These are phyloP conservation scores for Drosophila mettleri DNA, from an alignment of 2,888 invertebrate genomes.

Conservation along the genomic window DNA sequence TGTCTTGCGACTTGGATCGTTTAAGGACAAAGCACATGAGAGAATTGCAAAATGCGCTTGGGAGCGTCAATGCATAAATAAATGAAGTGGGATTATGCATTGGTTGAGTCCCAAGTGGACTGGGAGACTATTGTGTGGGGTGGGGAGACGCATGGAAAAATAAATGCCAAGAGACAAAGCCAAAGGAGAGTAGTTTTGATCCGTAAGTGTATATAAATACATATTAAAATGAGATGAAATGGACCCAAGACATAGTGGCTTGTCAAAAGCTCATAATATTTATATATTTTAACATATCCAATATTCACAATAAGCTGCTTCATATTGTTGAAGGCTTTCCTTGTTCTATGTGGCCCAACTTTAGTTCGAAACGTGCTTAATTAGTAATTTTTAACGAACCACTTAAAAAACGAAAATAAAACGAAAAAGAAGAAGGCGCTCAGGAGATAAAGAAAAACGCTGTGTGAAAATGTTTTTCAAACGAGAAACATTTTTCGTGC, in stretches of 20 bases:
- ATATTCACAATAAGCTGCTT: not conserved
- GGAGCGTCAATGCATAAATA: not conserved
- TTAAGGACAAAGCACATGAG: constrained; percentile 7
- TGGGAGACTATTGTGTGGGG: not conserved
- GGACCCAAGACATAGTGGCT: not conserved
- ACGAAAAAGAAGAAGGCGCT: constrained; percentile 6
- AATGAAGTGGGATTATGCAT: not conserved
- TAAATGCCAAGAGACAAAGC: not conserved
- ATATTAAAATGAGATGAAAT: not conserved
- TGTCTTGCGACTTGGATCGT: not conserved
- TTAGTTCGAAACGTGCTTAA: constrained; percentile 7
- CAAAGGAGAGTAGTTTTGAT: constrained; percentile 4
- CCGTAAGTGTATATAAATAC: not conserved
- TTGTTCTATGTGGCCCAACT: not conserved
- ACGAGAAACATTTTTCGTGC: constrained; percentile 44
- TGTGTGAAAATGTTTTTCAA: constrained; percentile 34
- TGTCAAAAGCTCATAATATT: not conserved
- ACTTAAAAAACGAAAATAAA: constrained; percentile 10
- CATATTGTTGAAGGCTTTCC: not conserved
- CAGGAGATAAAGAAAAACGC: constrained; percentile 4
- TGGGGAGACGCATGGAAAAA: too few species aligned
- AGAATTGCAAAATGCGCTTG: constrained; percentile 1
- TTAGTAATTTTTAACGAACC: constrained; percentile 14
- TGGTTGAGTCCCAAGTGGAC: not conserved
- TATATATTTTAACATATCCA: not conserved